These are phyloP conservation scores for Stegodyphus mimosarum DNA, from an alignment of 1,140 invertebrate genomes.

Conservation along the genomic window DNA sequence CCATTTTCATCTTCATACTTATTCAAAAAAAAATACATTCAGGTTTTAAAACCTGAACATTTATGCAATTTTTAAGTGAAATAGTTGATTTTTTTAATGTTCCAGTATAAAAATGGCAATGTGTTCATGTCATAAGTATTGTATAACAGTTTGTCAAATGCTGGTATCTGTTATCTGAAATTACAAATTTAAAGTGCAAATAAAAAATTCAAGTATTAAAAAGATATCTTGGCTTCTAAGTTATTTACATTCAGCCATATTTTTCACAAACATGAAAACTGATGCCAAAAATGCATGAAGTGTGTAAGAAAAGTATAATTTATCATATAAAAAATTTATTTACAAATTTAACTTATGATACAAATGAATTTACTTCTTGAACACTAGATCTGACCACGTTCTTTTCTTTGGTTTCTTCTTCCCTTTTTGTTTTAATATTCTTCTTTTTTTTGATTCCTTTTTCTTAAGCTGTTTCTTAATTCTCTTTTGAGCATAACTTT, in stretches of 20 bases:
- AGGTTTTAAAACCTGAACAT: no score
- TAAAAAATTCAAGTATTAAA: conserved; percentile 13
- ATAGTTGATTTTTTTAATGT: no score
- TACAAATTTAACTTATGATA: conserved; percentile 1
- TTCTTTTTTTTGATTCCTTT: conserved; percentile 79
- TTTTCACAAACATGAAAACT: not conserved
- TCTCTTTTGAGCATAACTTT: conserved; percentile 80
- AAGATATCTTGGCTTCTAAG: no score
- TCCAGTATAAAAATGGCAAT: no score
- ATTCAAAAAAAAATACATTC: no score
- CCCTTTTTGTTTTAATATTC: conserved; percentile 73
- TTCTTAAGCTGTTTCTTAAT: conserved; percentile 81
- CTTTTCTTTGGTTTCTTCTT: conserved; percentile 65
- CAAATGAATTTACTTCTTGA: not conserved
- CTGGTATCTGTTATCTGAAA: conserved; percentile 47
- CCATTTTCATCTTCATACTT: no score
- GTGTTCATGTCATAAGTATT: no score
- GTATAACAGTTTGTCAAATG: conserved; percentile 27
- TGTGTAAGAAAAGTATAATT: not conserved
- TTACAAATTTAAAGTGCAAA: conserved; percentile 46
- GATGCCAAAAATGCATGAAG: not conserved
- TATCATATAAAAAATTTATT: not conserved
- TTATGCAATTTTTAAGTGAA: no score
- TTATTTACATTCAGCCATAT: no score
- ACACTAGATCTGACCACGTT: not conserved